phyloP scores from a whole-genome alignment of 2,797 vertebrate genomes.

The Macrochelys suwanniensis region DNA sequence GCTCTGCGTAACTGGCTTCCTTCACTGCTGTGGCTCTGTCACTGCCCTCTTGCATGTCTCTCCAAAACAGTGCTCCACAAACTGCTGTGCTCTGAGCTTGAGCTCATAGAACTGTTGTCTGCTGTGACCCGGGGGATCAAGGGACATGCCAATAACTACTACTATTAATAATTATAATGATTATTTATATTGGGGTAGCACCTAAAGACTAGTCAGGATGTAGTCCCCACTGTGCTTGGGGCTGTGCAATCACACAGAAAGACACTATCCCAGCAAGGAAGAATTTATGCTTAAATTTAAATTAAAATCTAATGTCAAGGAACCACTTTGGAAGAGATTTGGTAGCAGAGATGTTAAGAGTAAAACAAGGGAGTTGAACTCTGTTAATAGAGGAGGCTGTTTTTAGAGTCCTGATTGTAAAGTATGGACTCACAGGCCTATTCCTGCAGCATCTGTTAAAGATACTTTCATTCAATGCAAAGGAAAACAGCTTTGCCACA shows the following conservation, averaged over 20 bases:
- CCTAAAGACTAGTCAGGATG: background rate
- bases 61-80: background rate
- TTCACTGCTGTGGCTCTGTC: background rate
- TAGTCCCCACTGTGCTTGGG: background rate
- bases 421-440: background rate
- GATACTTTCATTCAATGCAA: background rate
- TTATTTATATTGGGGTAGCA: background rate
- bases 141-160: background rate
- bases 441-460: background rate
- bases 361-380: conserved; percentile 1
- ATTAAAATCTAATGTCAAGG: background rate
- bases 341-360: background rate
- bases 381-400: background rate
- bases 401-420: background rate
- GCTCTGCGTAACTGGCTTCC: background rate
- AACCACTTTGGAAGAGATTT: background rate
- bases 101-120: background rate
- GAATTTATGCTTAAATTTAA: background rate
- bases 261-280: background rate
- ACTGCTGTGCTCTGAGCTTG: background rate
- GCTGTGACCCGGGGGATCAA: background rate
- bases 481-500: conserved; percentile 4
- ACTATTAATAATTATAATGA: background rate
- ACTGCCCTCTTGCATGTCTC: background rate
- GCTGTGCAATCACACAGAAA: background rate